Percentiles rank a stretch among this genome's conserved stretches.
Evolutionary conservation across 2,888 invertebrate species (phyloP).

Genomic region (Drosophila leonis): DNA sequence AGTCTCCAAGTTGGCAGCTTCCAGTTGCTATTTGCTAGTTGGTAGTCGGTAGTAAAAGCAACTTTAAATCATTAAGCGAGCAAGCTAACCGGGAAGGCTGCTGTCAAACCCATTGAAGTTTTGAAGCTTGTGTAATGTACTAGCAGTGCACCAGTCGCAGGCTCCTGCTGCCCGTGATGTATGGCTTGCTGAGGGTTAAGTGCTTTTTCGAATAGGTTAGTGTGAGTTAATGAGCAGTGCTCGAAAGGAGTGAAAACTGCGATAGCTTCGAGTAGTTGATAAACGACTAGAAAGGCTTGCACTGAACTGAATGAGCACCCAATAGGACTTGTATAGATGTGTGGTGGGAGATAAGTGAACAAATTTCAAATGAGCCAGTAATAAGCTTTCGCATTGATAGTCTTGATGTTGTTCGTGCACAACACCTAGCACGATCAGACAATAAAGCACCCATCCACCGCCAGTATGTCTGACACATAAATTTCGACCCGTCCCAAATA

Average conservation of each 20-base stretch:
- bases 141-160: conserved; percentile 2
- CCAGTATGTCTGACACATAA: conserved; percentile 24
- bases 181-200: conserved; percentile 51
- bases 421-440: conserved; percentile 23
- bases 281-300: conserved; percentile 19
- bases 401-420: neutral
- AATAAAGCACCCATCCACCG: conserved; percentile 25
- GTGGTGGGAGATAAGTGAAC: neutral
- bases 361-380: neutral
- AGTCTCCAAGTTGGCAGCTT: conserved; percentile 47
- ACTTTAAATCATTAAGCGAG: conserved; percentile 67
- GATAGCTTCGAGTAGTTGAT: conserved; percentile 8
- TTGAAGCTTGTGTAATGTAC: conserved; percentile 35
- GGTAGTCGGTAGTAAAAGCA: conserved; percentile 34
- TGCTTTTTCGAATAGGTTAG: conserved; percentile 42
- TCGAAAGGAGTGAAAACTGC: conserved; percentile 18
- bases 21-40: conserved; percentile 8
- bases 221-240: conserved; percentile 39
- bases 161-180: conserved; percentile 39
- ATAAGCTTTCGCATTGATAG: conserved; percentile 13
- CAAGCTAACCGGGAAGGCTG: conserved; percentile 23
- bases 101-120: conserved; percentile 57
- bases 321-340: neutral
- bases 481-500: conserved; percentile 33
- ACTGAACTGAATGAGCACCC: neutral